phyloP scores from a whole-genome alignment of 2,888 invertebrate species.

The Xylota segnis region DNA sequence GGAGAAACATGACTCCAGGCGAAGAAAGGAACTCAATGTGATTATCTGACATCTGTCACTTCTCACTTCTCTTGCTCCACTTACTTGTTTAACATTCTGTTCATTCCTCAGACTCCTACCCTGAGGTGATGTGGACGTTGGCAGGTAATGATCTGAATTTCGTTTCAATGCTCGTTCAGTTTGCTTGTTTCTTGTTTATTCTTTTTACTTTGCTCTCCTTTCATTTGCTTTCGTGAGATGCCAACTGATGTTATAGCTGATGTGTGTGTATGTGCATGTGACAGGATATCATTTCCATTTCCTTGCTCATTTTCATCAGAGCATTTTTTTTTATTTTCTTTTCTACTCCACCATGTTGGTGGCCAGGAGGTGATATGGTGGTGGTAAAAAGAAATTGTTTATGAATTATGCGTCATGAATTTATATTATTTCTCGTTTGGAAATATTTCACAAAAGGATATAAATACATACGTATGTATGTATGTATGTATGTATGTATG shows the following conservation, averaged over 20 bases:
- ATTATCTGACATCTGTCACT: slow-evolving; percentile 56
- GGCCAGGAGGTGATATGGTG: neutral
- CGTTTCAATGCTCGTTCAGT: slow-evolving; percentile 20
- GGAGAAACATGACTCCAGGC: neutral
- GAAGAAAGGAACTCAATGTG: slow-evolving; percentile 25
- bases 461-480: neutral
- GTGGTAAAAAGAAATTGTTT: slow-evolving; percentile 43
- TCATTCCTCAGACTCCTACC: slow-evolving; percentile 4
- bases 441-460: slow-evolving; percentile 32
- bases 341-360: neutral
- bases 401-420: slow-evolving; percentile 74
- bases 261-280: slow-evolving; percentile 12
- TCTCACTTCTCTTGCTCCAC: slow-evolving; percentile 11
- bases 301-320: slow-evolving; percentile 48
- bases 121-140: slow-evolving; percentile 20
- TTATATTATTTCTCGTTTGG: slow-evolving; percentile 57
- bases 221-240: slow-evolving; percentile 10
- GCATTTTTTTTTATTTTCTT: slow-evolving; percentile 10
- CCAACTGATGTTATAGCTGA: slow-evolving; percentile 12
- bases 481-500: neutral
- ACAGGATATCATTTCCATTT: slow-evolving; percentile 65
- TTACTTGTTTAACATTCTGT: slow-evolving; percentile 42
- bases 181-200: neutral
- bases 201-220: neutral
- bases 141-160: slow-evolving; percentile 50